Base-by-base conservation (phyloP, 1,140 invertebrate genomes). In the Bombus waltoni region DNA sequence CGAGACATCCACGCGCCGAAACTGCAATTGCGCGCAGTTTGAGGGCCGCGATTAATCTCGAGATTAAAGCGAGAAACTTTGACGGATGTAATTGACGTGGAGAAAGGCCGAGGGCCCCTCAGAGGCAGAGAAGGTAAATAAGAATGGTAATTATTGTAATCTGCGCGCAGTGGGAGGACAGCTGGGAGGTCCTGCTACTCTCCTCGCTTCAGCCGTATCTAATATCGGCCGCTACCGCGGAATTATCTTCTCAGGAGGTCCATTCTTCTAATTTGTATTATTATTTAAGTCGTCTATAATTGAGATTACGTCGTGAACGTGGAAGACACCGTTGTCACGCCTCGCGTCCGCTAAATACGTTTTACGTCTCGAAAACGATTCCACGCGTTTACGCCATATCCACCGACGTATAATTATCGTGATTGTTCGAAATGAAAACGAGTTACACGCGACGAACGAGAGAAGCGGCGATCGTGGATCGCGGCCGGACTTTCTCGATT, bases 141-240 rank as follows among this genome's bases (percentile, higher is more conserved):
- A 93, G 92, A 92, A 92, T 88, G 89, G 74, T 94, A 94, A 94
- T 94, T 94, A 94, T 94, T 94, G 93, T 94, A 93, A 94, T 94
- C 89, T 88, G 84, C 44, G 81, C 76, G 73, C 87, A 83, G 91
- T 93, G 91, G 92, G 93, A 93, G 94, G 93, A 93, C 92, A 93
- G 92, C 92, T 93, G 92, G 92, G 92, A 93, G 93, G 92, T 92
- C 91, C 91, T 83, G 83, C 75, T 83, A 78, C 86, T 91, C 87
- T 90, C 83, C 82, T 89, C 90, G 83, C 88, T 72, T 81, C 89
- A 86, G 85, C 82, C 88, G 88, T 90, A 85, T 92, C 90, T 90
- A 91, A 92, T 90, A 88, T 91, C 82, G 79, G 83, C 83, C 82
- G 88, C 88, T 89, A 92, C 93, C 79, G 88, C 88, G 75, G 82